These are phyloP conservation scores for Anadara kagoshimensis DNA, from an alignment of 1,140 invertebrate genomes.

Conservation along the genomic window DNA sequence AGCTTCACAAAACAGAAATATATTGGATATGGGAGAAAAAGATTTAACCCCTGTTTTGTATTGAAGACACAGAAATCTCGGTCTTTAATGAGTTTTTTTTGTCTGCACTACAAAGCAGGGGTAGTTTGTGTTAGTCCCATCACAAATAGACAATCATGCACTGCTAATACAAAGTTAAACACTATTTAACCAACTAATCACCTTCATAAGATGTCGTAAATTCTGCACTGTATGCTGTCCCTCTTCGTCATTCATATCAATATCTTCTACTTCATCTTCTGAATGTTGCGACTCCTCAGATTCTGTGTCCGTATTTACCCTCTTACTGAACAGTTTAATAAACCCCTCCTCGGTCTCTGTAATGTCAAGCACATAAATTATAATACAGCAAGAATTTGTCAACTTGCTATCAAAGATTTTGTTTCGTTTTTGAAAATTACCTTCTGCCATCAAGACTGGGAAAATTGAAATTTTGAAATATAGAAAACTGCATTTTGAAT, in stretches of 20 bases:
- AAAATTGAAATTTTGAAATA: too few species aligned
- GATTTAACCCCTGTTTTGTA: too few species aligned
- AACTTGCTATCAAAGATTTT: too few species aligned
- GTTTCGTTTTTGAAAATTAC: too few species aligned
- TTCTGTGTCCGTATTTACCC: slow-evolving; percentile 35
- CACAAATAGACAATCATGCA: not conserved
- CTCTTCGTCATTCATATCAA: slow-evolving; percentile 29
- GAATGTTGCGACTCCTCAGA: slow-evolving; percentile 26
- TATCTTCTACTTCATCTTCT: slow-evolving; percentile 30
- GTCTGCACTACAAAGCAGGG: too few species aligned
- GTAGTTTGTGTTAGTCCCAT: too few species aligned
- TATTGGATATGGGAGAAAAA: too few species aligned
- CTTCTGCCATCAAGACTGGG: too few species aligned
- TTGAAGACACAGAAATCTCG: too few species aligned
- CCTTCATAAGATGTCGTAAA: slow-evolving; percentile 59
- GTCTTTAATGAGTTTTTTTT: too few species aligned
- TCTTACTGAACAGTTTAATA: slow-evolving; percentile 68
- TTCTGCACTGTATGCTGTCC: slow-evolving; percentile 42
- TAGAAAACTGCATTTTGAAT: too few species aligned
- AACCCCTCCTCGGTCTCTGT: slow-evolving; percentile 75
- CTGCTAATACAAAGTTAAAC: not conserved
- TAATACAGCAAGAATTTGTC: not conserved
- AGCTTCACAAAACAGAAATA: too few species aligned
- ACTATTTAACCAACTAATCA: slow-evolving; percentile 9
- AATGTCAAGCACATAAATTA: slow-evolving; percentile 6